Conservation (phyloP, 2,888 invertebrate species). For the Pasiphila rectangulata region DNA sequence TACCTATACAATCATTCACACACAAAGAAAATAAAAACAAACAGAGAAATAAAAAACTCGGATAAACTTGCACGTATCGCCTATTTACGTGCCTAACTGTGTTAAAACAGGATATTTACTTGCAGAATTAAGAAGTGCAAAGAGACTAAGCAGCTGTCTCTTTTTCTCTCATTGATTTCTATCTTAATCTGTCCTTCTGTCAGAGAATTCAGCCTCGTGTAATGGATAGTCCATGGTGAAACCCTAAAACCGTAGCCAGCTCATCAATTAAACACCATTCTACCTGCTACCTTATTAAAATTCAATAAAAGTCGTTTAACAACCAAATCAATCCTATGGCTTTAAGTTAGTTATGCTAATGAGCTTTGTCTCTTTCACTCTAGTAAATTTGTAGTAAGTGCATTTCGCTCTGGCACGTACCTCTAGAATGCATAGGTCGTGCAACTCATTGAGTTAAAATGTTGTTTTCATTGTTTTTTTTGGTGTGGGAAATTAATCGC, state of each 20-base stretch:
- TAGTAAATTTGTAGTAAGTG: conserved; percentile 8
- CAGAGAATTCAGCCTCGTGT: too few species aligned
- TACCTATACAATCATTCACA: too few species aligned
- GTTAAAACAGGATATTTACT: too few species aligned
- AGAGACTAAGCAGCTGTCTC: too few species aligned
- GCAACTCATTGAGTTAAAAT: conserved; percentile 40
- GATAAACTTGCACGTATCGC: too few species aligned
- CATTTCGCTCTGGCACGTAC: conserved; percentile 33
- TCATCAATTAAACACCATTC: conserved; percentile 1
- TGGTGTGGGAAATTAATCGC: conserved; percentile 16
- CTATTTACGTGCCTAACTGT: too few species aligned
- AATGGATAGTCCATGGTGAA: too few species aligned
- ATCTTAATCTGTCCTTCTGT: too few species aligned
- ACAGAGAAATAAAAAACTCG: too few species aligned
- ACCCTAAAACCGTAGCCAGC: neutral
- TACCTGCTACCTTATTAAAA: conserved; percentile 27
- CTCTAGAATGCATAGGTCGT: conserved; percentile 45
- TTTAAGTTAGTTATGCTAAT: conserved; percentile 40
- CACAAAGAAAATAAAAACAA: too few species aligned
- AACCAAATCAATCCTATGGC: conserved; percentile 38
- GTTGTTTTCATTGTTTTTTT: conserved; percentile 32
- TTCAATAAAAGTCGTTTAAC: conserved; percentile 44
- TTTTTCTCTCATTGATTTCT: too few species aligned
- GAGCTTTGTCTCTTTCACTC: conserved; percentile 33
- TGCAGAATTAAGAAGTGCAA: too few species aligned